These are phyloP conservation scores for Mesaphorura yosii DNA, from an alignment of 1,140 invertebrate genomes.

Conservation along the genomic window DNA sequence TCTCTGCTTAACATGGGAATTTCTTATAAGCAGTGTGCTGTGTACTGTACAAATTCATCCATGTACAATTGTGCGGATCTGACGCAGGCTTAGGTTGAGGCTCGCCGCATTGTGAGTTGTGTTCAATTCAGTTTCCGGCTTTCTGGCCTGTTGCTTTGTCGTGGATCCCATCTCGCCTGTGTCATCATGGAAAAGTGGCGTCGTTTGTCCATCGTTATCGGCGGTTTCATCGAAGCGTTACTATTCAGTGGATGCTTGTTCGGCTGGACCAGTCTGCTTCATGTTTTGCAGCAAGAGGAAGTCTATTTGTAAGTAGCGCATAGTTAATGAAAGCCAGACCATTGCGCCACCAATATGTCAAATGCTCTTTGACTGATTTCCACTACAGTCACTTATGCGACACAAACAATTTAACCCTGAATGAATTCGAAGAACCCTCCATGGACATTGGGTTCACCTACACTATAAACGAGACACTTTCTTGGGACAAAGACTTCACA, in stretches of 20 bases:
- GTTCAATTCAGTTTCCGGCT: too few species aligned
- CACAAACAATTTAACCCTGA: too few species aligned
- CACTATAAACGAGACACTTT: background rate
- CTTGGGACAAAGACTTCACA: background rate
- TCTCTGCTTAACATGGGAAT: too few species aligned
- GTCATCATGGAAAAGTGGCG: slow-evolving; percentile 15
- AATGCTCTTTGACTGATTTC: too few species aligned
- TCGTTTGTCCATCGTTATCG: slow-evolving; percentile 4
- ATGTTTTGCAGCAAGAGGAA: slow-evolving; percentile 23
- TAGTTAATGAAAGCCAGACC: too few species aligned
- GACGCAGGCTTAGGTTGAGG: too few species aligned
- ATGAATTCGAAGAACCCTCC: background rate
- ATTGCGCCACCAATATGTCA: too few species aligned
- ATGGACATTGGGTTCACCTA: background rate
- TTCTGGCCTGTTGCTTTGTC: background rate
- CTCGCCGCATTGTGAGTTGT: too few species aligned
- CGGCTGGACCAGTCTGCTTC: slow-evolving; percentile 23
- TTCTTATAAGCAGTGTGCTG: too few species aligned
- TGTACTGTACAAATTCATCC: too few species aligned
- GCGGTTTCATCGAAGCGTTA: slow-evolving; percentile 23
- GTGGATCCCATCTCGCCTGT: background rate
- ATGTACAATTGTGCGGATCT: too few species aligned
- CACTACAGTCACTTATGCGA: too few species aligned
- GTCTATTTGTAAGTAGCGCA: slow-evolving; percentile 23
- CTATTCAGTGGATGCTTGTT: slow-evolving; percentile 27